phyloP scores from a whole-genome alignment of 2,113 vertebrate genomes.

The Xiphias gladius region DNA sequence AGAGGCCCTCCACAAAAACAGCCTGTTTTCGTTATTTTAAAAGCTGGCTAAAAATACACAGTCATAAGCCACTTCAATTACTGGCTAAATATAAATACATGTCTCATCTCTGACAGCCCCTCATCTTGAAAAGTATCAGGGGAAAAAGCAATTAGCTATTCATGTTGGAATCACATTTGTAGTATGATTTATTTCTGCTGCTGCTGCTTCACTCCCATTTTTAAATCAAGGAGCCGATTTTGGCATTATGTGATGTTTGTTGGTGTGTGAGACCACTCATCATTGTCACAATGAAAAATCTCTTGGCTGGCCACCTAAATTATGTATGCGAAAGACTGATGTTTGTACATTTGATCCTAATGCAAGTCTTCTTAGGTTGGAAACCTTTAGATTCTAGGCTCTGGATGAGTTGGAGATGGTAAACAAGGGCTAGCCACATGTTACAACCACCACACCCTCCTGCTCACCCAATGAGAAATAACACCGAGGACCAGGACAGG shows the following conservation, averaged over 20 bases:
- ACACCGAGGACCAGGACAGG: neutral
- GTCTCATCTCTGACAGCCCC: constrained; percentile 57
- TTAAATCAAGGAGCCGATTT: constrained; percentile 14
- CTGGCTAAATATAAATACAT: constrained; percentile 72
- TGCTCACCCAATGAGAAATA: constrained; percentile 17
- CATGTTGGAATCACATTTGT: constrained; percentile 30
- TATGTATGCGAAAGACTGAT: neutral
- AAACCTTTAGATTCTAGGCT: constrained; percentile 10
- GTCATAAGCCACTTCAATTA: constrained; percentile 62
- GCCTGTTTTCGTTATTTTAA: constrained; percentile 65
- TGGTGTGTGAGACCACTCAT: neutral
- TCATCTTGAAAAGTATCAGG: constrained; percentile 50
- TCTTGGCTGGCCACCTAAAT: neutral
- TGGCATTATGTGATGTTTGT: neutral
- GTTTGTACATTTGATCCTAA: neutral
- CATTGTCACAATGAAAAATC: neutral
- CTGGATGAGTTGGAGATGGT: neutral
- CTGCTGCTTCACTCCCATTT: constrained; percentile 19
- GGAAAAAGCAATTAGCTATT: constrained; percentile 29
- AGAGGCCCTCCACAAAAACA: constrained; percentile 49
- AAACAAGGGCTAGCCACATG: neutral
- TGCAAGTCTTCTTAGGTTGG: neutral
- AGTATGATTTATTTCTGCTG: constrained; percentile 35
- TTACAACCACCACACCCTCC: constrained; percentile 28
- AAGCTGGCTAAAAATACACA: constrained; percentile 69